Evolutionary conservation across 2,113 vertebrate species (phyloP).

Genomic region (Calonectris borealis): DNA sequence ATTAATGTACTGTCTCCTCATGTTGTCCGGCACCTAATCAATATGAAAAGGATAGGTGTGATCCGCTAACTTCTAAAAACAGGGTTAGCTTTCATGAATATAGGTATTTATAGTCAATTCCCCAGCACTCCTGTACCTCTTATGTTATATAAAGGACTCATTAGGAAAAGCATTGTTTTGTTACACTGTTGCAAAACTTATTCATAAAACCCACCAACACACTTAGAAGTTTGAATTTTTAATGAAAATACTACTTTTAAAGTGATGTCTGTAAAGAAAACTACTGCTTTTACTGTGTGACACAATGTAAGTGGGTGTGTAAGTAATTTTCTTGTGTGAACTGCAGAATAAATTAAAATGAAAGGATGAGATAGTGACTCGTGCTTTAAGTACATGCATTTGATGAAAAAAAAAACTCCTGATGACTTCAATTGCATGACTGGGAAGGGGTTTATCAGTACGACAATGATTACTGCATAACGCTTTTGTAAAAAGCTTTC

Average conservation of each 20-base stretch:
- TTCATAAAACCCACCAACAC: not conserved
- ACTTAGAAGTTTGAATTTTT: not conserved
- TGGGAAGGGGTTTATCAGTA: not conserved
- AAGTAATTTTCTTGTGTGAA: not conserved
- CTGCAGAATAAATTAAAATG: not conserved
- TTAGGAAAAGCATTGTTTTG: not conserved
- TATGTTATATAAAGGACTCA: not conserved
- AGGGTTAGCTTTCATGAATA: not conserved
- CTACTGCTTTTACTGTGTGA: not conserved
- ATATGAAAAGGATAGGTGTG: not conserved
- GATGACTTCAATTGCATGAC: not conserved
- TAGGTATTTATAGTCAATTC: fast-evolving
- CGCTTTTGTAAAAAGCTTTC: not conserved
- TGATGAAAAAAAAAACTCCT: not conserved
- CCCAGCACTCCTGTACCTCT: not conserved
- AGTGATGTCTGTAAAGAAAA: not conserved
- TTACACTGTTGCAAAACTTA: not conserved
- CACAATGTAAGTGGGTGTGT: not conserved
- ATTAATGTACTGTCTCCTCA: not conserved
- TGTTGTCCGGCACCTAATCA: not conserved
- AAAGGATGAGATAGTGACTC: not conserved
- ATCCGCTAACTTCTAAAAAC: not conserved
- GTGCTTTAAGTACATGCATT: not conserved
- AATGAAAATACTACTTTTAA: not conserved
- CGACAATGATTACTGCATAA: not conserved